Evolutionary conservation across 2,797 vertebrate genomes (phyloP), one percentile per base, ranked within the genome.

Genomic region (Acanthopagrus latus): DNA sequence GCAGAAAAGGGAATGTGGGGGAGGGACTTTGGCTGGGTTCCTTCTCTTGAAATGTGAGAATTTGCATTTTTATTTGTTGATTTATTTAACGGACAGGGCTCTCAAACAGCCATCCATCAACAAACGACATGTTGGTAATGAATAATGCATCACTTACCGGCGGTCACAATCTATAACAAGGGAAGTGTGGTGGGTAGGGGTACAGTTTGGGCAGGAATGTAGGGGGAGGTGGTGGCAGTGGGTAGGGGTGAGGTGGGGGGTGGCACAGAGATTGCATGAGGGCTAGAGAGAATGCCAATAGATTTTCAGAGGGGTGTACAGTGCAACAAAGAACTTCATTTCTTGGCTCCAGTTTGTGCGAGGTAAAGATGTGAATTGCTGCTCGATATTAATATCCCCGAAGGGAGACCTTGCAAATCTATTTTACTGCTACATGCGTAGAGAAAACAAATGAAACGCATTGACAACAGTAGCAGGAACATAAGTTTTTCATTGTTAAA

Each of bases 11-110:
- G 82, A 90, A 80, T 64, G 86, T 74, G 89, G 88, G 92, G 94
- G 92, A 90, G 92, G 93, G 92, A 91, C 93, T 93, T 91, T 94
- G 93, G 91, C 92, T 86, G 76, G 81, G 88, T 87, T 94, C 89
- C 93, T 87, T 94, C 91, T 91, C 91, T 93, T 84, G 79, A 98
- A 99, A 98, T 98, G 97, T 99, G 98, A 98, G 97, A 97, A 99
- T 99, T 99, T 97, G 97, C 97, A 99, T 99, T 98, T 99, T 98
- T 98, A 99, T 99, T 99, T 98, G 97, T 98, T 98, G 97, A 99
- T 99, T 99, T 99, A 99, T 98, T 98, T 99, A 99, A 98, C 97
- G 95, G 97, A 99, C 97, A 97, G 96, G 90, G 96, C 95, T 97
- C 96, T 97, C 95, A 97, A 97, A 96, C 96, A 97, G 97, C 96